Conservation (phyloP, 2,797 vertebrate genomes). For the Petrocephalus schoutedeni region DNA sequence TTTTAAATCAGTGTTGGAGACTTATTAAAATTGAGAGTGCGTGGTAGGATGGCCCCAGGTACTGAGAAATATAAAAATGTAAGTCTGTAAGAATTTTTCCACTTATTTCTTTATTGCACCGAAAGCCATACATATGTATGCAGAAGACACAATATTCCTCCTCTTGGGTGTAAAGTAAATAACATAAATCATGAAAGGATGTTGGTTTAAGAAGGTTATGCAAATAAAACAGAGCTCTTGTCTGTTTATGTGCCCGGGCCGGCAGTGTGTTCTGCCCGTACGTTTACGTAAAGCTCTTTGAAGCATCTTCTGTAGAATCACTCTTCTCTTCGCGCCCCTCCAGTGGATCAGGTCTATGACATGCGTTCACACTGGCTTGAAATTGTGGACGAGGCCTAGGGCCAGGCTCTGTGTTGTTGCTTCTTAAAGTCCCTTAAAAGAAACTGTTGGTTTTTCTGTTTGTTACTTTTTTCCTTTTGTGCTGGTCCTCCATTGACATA, state of each 20-base stretch:
- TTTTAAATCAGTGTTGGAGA: constrained; percentile 17
- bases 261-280: constrained; percentile 19
- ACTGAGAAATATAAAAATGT: constrained; percentile 29
- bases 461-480: background rate
- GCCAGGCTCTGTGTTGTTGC: constrained; percentile 10
- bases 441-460: constrained; percentile 7
- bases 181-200: constrained; percentile 9
- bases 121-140: constrained; percentile 24
- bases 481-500: background rate
- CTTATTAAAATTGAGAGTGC: constrained; percentile 36
- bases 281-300: constrained; percentile 18
- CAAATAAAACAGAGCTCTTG: constrained; percentile 14
- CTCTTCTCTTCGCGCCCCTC: background rate
- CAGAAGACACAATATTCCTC: background rate
- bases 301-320: constrained; percentile 18
- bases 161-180: background rate
- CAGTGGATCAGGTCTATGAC: background rate
- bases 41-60: constrained; percentile 29
- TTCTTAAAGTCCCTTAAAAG: background rate
- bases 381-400: constrained; percentile 18
- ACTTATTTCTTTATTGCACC: constrained; percentile 24
- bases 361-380: constrained; percentile 18
- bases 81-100: constrained; percentile 29
- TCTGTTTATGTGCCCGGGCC: constrained; percentile 18
- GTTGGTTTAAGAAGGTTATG: constrained; percentile 20